A percentile compares a stretch with the other conserved stretches of the same genome.
These are phyloP conservation scores for Epinephelus moara DNA, from an alignment of 2,113 vertebrate genomes.

Conservation along the genomic window DNA sequence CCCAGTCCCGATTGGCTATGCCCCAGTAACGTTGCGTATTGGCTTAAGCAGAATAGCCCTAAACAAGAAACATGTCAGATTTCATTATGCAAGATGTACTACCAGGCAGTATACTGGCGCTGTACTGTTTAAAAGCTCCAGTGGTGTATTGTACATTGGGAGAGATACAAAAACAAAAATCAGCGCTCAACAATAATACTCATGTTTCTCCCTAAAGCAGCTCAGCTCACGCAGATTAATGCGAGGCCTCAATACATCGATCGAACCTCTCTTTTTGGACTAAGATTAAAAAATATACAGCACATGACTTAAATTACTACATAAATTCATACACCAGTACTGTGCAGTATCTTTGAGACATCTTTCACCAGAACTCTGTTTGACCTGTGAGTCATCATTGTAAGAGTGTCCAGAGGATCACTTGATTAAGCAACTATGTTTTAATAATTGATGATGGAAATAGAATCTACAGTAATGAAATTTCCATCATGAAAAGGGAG, in stretches of 20 bases:
- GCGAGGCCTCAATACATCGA: constrained; percentile 26
- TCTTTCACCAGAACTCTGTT: constrained; percentile 28
- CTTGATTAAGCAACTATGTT: constrained; percentile 78
- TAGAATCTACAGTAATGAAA: constrained; percentile 90
- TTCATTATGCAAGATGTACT: constrained; percentile 70
- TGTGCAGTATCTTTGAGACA: constrained; percentile 6
- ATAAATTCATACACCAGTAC: background rate
- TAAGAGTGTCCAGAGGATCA: constrained; percentile 42
- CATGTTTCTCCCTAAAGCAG: constrained; percentile 55
- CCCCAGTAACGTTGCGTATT: constrained; percentile 73
- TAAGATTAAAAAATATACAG: constrained; percentile 12
- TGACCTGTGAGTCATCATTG: constrained; percentile 38
- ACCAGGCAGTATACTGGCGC: constrained; percentile 49
- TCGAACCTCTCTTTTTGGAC: constrained; percentile 23
- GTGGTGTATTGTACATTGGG: constrained; percentile 22
- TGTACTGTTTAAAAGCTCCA: constrained; percentile 62
- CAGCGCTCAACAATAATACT: constrained; percentile 44
- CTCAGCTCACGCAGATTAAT: constrained; percentile 60
- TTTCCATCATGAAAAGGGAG: constrained; percentile 92
- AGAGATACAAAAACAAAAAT: constrained; percentile 48
- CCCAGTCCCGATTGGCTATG: constrained; percentile 70
- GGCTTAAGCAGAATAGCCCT: constrained; percentile 76
- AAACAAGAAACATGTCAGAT: constrained; percentile 77
- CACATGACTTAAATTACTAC: background rate
- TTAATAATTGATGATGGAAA: constrained; percentile 97